These are phyloP conservation scores for Lacanobia oleracea DNA, from an alignment of 2,888 invertebrate species.

Conservation along the genomic window DNA sequence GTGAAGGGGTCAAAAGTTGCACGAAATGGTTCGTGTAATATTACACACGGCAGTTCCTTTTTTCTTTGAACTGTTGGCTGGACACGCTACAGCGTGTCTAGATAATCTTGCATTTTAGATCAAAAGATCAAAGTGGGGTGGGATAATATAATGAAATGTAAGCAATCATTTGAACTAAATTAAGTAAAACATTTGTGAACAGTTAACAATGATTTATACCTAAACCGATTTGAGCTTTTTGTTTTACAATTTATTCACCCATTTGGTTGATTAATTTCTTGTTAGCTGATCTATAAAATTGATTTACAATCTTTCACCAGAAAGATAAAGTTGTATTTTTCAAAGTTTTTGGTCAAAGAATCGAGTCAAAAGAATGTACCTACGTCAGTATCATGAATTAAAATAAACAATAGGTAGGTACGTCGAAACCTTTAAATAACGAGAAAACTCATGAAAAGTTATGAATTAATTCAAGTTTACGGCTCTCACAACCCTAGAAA, in stretches of 20 bases:
- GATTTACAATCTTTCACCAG: too few species aligned
- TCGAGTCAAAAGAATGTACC: too few species aligned
- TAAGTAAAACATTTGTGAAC: constrained; percentile 7
- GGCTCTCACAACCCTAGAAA: constrained; percentile 22
- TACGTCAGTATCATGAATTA: neutral
- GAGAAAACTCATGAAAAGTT: neutral
- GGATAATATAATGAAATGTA: neutral
- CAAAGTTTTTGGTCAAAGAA: neutral
- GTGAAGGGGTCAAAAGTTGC: too few species aligned
- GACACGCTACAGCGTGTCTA: too few species aligned
- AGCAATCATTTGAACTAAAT: constrained; percentile 12
- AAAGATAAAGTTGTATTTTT: neutral
- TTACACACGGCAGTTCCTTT: too few species aligned
- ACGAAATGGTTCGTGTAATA: too few species aligned
- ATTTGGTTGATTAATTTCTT: neutral
- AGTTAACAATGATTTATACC: too few species aligned
- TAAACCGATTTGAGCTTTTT: too few species aligned
- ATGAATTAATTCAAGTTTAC: neutral
- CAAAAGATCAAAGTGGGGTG: neutral
- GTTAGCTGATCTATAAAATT: too few species aligned
- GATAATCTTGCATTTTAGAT: neutral
- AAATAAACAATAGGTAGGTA: neutral
- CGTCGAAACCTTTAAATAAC: neutral
- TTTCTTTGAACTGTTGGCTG: too few species aligned
- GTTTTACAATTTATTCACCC: neutral